Evolutionary conservation across 92 coral and sea anemone genomes (phyloP), one percentile per base, ranked within the genome.

Genomic region (Heliopora coerulea): DNA sequence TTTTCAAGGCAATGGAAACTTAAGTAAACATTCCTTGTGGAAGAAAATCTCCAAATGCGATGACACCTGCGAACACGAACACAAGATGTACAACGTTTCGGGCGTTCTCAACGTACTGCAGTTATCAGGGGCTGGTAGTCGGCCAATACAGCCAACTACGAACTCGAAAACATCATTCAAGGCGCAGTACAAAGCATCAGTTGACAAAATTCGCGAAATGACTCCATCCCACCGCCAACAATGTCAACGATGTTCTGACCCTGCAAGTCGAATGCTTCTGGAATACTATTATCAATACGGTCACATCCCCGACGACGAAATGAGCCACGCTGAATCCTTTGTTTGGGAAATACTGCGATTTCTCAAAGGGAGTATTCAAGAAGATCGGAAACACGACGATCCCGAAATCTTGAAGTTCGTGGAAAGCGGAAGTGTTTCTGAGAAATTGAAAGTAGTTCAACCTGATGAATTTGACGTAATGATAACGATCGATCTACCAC

Each of bases 391-490:
- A 9, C 61, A 34, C 3, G 18, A 50, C 19, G 77, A 70, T 24
- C 77, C 77, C 35, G 62, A 52, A 41, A 70, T 70, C 49, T 27
- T 56, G 19, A 30, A 70, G 3, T 70, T 70, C 58, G 28, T 70
- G 19, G 28, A 70, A 70, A 50, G 77, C 27, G 77, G 77, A 17
- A 70, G 77, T 52, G 64, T 31, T 52, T 48, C 18, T 30, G 77
- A 70, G 29, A 59, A 59, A 12, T 37, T 70, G 77, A 70, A 70
- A 49, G 77, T 70, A 6, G 77, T 56, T 28, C 44, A 48, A 52
- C 63, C 77, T 10, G 77, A 70, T n/a, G 77, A 70, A 21, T 70
- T 70, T 32, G 77, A 70, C 42, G 64, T 70, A 0, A 52, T 52
- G 15, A 56, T 70, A 3, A 56, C 60, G 49, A 70, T 70, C 20